A percentile compares a stretch with the other conserved stretches of the same genome.
Conservation (phyloP, 2,113 vertebrate genomes). For the Cyanocitta stelleri region DNA sequence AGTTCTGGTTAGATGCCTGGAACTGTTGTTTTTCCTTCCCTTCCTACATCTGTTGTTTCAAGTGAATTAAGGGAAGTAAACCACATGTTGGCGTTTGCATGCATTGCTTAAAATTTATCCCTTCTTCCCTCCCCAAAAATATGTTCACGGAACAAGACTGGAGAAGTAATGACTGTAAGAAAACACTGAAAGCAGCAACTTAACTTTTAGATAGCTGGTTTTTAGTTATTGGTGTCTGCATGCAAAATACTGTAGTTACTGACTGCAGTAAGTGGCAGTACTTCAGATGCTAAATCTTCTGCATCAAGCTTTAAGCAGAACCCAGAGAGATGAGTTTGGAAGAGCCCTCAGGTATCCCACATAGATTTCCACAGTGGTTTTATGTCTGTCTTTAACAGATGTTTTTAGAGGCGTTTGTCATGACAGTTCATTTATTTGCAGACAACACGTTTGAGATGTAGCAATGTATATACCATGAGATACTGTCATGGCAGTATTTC, state of each 20-base stretch:
- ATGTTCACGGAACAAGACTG: neutral
- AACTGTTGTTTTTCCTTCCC: neutral
- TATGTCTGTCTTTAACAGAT: neutral
- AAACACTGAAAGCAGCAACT: neutral
- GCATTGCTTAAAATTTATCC: neutral
- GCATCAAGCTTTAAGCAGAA: neutral
- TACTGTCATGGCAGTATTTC: neutral
- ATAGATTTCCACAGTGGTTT: neutral
- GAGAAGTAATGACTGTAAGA: neutral
- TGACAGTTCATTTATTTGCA: neutral
- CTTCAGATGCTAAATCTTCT: neutral
- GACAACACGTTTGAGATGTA: neutral
- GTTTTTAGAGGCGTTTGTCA: neutral
- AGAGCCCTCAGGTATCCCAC: neutral
- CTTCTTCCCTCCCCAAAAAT: neutral
- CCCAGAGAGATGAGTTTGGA: neutral
- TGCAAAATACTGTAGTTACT: neutral
- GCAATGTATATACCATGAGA: neutral
- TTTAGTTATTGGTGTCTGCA: neutral
- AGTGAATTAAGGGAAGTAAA: neutral
- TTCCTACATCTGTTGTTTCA: neutral
- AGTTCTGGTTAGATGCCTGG: neutral
- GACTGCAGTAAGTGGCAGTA: neutral
- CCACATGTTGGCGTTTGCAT: neutral
- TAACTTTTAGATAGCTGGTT: neutral